Conservation (phyloP, 2,888 invertebrate species). For the Spodoptera picta region DNA sequence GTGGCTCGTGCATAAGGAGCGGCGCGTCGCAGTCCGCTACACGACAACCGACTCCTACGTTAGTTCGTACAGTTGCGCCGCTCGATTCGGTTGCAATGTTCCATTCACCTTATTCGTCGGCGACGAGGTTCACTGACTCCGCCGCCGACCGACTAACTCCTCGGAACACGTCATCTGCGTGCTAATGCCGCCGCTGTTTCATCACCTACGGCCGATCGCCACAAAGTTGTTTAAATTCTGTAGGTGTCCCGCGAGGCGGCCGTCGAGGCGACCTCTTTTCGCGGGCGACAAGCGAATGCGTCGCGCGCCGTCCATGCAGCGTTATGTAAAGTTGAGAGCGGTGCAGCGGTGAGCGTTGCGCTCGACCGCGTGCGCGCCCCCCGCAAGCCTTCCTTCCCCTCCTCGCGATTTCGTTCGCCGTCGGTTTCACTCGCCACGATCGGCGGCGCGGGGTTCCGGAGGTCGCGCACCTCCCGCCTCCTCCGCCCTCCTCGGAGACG, state of each 20-base stretch:
- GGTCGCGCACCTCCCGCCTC: constrained; percentile 83
- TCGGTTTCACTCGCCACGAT: constrained; percentile 77
- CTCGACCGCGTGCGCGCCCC: constrained; percentile 83
- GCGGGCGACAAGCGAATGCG: constrained; percentile 68
- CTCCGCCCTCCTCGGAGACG: constrained; percentile 72
- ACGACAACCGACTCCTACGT: constrained; percentile 67
- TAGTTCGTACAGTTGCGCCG: constrained; percentile 66
- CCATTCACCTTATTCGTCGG: constrained; percentile 86
- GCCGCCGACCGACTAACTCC: constrained; percentile 80
- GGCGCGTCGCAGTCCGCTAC: constrained; percentile 64
- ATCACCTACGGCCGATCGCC: constrained; percentile 74
- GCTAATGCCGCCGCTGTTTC: constrained; percentile 80
- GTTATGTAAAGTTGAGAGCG: constrained; percentile 85
- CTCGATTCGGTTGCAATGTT: constrained; percentile 84
- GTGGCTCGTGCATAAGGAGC: constrained; percentile 71
- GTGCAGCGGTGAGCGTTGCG: constrained; percentile 83
- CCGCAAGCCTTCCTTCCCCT: constrained; percentile 57
- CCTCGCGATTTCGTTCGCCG: constrained; percentile 77
- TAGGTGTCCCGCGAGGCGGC: constrained; percentile 74
- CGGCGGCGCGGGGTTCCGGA: constrained; percentile 79
- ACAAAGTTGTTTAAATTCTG: constrained; percentile 81
- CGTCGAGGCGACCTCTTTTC: constrained; percentile 82
- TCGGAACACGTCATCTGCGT: constrained; percentile 82
- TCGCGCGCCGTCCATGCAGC: constrained; percentile 71
- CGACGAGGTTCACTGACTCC: constrained; percentile 86